These are phyloP conservation scores for Baryphthengus martii DNA, from an alignment of 2,113 vertebrate species.

Conservation along the genomic window DNA sequence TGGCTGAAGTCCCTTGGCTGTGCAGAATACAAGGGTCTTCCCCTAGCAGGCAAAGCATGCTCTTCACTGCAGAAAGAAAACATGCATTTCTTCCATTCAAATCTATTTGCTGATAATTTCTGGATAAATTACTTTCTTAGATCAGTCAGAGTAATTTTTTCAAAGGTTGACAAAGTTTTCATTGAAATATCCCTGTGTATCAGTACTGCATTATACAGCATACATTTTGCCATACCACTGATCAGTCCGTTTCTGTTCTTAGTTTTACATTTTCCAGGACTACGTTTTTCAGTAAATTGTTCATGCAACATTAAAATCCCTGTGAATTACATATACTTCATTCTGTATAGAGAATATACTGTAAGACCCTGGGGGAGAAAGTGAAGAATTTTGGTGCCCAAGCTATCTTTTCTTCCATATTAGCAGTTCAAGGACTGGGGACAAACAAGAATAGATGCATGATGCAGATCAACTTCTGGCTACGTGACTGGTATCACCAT, in stretches of 20 bases:
- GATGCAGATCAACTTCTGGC: no score
- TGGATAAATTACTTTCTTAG: background rate
- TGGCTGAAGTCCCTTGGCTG: background rate
- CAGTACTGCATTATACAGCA: background rate
- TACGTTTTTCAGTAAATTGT: background rate
- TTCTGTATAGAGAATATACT: background rate
- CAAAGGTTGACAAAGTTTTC: background rate
- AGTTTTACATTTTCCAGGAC: constrained; percentile 5
- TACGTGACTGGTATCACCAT: no score
- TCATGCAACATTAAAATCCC: background rate
- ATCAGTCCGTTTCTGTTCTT: background rate
- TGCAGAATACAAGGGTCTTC: background rate
- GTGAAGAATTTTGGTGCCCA: no score
- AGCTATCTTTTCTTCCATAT: no score
- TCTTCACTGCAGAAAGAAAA: background rate
- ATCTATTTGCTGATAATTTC: background rate
- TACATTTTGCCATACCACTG: background rate
- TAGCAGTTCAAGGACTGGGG: no score
- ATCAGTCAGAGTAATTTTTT: background rate
- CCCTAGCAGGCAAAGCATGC: background rate
- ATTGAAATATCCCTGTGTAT: background rate
- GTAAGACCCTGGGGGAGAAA: no score
- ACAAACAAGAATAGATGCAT: no score
- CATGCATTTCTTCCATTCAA: background rate
- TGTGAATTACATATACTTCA: background rate